Conservation (phyloP, 2,113 vertebrate species). For the Brienomyrus longianalis region DNA sequence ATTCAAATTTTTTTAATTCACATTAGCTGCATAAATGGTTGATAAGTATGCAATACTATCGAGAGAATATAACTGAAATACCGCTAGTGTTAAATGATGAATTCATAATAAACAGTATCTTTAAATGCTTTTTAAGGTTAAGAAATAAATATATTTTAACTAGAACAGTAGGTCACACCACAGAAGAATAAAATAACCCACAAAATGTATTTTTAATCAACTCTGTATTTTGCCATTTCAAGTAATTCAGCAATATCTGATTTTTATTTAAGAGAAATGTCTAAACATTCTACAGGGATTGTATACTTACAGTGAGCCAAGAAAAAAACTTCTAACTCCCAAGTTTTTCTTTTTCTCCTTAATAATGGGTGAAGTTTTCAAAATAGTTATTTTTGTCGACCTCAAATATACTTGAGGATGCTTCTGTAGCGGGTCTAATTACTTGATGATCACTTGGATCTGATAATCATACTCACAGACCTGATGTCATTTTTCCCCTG, state of each 20-base stretch:
- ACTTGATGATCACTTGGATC: neutral
- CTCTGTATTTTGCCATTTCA: neutral
- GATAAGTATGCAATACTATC: neutral
- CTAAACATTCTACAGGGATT: neutral
- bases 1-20: neutral
- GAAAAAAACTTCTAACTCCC: neutral
- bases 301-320: neutral
- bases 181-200: neutral
- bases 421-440: neutral
- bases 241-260: neutral
- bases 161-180: neutral
- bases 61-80: neutral
- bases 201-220: conserved; percentile 2
- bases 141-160: neutral
- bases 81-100: neutral
- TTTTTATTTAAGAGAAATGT: neutral
- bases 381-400: neutral
- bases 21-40: neutral
- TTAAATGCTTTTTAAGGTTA: neutral
- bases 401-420: conserved; percentile 5
- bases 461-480: neutral
- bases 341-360: neutral
- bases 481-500: neutral
- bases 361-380: neutral
- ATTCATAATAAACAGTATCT: neutral